Evolutionary conservation across 2,797 vertebrate genomes (phyloP).

Genomic region (Brachyrhaphis roseni): DNA sequence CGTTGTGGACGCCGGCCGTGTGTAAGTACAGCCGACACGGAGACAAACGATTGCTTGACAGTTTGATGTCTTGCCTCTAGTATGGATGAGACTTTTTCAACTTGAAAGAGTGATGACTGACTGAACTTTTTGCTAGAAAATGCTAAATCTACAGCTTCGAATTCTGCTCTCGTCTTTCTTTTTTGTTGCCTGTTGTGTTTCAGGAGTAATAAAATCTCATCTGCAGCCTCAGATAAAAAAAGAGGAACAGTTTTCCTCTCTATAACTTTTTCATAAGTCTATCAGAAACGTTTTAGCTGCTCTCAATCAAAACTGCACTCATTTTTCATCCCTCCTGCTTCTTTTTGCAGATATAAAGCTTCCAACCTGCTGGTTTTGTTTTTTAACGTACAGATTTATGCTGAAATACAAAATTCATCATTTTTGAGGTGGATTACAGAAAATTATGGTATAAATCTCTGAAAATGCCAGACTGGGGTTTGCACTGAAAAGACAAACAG

Average conservation of each 20-base stretch:
- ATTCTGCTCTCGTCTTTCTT: constrained; percentile 6
- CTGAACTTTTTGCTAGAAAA: constrained; percentile 10
- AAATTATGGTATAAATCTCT: constrained; percentile 5
- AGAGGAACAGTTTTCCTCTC: constrained; percentile 1
- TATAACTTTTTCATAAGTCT: not conserved
- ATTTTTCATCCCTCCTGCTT: constrained; percentile 8
- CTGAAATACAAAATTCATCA: constrained; percentile 22
- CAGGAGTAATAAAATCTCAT: constrained; percentile 15
- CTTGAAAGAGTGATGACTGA: not conserved
- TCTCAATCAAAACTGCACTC: constrained; percentile 12
- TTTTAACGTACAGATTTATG: not conserved
- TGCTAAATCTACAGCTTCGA: not conserved
- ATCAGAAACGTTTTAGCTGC: constrained; percentile 13
- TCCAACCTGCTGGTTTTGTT: constrained; percentile 14
- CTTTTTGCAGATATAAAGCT: constrained; percentile 17
- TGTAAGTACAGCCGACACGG: constrained; percentile 70
- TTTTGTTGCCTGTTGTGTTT: constrained; percentile 13
- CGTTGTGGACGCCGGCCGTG: constrained; percentile 51
- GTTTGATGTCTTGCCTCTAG: constrained; percentile 20
- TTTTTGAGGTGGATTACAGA: constrained; percentile 26
- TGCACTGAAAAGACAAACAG: constrained; percentile 10
- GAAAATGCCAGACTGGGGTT: constrained; percentile 15
- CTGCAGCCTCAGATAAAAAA: constrained; percentile 24
- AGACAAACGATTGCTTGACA: constrained; percentile 26
- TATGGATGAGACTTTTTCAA: constrained; percentile 7